Evolutionary conservation across 2,113 vertebrate species (phyloP), one percentile per base, ranked within the genome.

Genomic region (Petrocephalus microphthalmus): DNA sequence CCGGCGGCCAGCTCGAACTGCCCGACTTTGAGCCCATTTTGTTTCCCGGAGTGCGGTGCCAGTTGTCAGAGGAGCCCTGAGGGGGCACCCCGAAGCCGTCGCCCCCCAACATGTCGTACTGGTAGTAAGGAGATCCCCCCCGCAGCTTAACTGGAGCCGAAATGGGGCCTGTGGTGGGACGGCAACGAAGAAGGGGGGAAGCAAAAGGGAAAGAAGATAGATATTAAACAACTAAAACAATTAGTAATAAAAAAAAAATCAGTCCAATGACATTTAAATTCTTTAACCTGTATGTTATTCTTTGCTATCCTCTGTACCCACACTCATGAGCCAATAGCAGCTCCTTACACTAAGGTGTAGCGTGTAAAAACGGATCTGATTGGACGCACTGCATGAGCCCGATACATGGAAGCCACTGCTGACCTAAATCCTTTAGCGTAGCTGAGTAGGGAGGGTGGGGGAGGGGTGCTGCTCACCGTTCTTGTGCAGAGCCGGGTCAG

Each of bases 1-100:
- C 98, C 95, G 98, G 98, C 92, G 98, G 98, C 98, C 98, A 99
- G 95, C 97, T 99, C 94, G 97, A 96, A 4, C 97, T 97, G 95
- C 96, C 95, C 91, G 95, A 96, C 96, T 99, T 99, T 94, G 94
- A 93, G 94, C 96, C 96, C 7, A 98, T 97, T 93, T 99, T 99
- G 95, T 95, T 98, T 91, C 97, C 97, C 91, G 98, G 97, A 93
- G 97, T 98, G 95, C 99, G 97, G 95, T 98, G 97, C 98, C 98
- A 99, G 95, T 96, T 97, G 94, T 99, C 98, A 91, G 95, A 95
- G 93, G 95, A 94, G 92, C 96, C 94, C 92, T 96, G 96, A 52
- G 95, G 93, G 74, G 96, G 96, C 93, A 95, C 92, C 90, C 96
- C 93, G 85, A 99, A 94, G 4, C 94, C 93, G 0, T 98, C 98